Evolutionary conservation across 2,797 vertebrate species (phyloP).

Genomic region (Megalops cyprinoides): DNA sequence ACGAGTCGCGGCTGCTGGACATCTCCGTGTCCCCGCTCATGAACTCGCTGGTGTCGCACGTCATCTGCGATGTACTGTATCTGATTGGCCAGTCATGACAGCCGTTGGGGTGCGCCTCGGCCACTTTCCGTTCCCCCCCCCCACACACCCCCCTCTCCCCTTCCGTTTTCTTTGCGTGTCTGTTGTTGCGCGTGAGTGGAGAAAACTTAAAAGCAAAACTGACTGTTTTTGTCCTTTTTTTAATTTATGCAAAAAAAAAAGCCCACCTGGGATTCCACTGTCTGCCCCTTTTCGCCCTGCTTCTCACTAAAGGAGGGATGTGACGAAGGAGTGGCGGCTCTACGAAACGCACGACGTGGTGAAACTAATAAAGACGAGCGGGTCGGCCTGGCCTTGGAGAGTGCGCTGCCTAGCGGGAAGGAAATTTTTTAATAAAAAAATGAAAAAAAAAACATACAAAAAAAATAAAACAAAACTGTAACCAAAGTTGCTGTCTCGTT

Average conservation of each 20-base stretch:
- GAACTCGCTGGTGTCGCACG: constrained; percentile 98
- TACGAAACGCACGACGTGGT: constrained; percentile 38
- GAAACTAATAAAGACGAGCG: constrained; percentile 57
- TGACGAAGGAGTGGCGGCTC: constrained; percentile 77
- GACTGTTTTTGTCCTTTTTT: constrained; percentile 79
- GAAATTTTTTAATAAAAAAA: constrained; percentile 79
- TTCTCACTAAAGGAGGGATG: constrained; percentile 88
- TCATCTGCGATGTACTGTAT: constrained; percentile 99
- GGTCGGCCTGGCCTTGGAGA: constrained; percentile 80
- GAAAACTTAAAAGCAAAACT: constrained; percentile 83
- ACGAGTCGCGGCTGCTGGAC: constrained; percentile 97
- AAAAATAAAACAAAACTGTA: constrained; percentile 76
- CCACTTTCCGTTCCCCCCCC: constrained; percentile 53
- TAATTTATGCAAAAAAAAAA: constrained; percentile 99
- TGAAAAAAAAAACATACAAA: constrained; percentile 58
- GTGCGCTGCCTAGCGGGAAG: constrained; percentile 85
- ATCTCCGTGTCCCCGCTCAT: constrained; percentile 97
- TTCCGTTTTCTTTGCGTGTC: constrained; percentile 50
- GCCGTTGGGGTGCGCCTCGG: constrained; percentile 79
- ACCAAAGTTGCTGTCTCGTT: constrained; percentile 99
- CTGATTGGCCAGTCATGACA: constrained; percentile 99
- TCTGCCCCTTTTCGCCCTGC: constrained; percentile 80
- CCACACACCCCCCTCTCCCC: constrained; percentile 29
- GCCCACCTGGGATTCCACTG: constrained; percentile 99
- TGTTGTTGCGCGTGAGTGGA: constrained; percentile 83